phyloP scores from a whole-genome alignment of 1,140 invertebrate species.

The Thalassaphorura encarpata region DNA sequence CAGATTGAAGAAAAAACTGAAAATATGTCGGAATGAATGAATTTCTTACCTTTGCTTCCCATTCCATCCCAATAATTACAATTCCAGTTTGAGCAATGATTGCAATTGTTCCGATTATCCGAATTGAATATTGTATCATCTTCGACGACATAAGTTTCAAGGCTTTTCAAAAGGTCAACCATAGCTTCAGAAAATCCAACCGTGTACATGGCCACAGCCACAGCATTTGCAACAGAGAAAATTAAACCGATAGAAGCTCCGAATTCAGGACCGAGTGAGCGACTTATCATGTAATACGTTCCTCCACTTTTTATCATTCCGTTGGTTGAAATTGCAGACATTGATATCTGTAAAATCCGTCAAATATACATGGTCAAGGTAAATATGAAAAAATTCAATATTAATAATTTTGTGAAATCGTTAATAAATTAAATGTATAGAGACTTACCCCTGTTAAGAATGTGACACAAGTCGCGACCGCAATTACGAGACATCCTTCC shows the following conservation, averaged over 20 bases:
- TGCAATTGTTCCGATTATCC: conserved; percentile 46
- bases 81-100: conserved; percentile 46
- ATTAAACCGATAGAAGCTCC: conserved; percentile 92
- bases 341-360: conserved; percentile 52
- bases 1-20: no score
- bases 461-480: conserved; percentile 43
- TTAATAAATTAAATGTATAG: not conserved
- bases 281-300: conserved; percentile 7
- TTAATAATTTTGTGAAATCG: conserved; percentile 55
- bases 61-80: conserved; percentile 79
- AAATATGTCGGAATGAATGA: no score
- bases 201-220: conserved; percentile 61
- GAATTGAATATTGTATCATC: conserved; percentile 52
- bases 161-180: not conserved
- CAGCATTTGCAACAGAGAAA: conserved; percentile 92
- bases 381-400: conserved; percentile 84
- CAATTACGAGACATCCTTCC: conserved; percentile 29
- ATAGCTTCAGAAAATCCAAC: conserved; percentile 52
- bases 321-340: conserved; percentile 59
- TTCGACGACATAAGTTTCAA: not conserved
- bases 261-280: conserved; percentile 39
- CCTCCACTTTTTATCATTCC: conserved; percentile 32
- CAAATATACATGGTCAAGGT: conserved; percentile 91
- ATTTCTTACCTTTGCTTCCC: conserved; percentile 72
- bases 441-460: conserved; percentile 38